Percentiles rank a stretch among this genome's conserved stretches.
Evolutionary conservation across 2,797 vertebrate species (phyloP).

Genomic region (Channa striata): DNA sequence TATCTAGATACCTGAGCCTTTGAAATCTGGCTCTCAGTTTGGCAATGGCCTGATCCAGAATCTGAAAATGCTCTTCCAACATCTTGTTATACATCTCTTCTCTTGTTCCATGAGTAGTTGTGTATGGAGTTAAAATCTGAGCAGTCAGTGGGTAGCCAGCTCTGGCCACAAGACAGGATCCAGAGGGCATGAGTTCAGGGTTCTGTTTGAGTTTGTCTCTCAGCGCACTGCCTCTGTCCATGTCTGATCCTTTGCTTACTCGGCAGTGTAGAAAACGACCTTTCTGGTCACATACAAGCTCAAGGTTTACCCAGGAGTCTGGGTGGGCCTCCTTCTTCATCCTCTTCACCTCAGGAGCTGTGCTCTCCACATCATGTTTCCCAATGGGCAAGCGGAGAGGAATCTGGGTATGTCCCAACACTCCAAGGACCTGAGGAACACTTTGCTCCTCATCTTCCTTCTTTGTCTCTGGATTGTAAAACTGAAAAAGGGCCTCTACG

Average conservation of each 20-base stretch:
- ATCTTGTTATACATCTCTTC: conserved; percentile 79
- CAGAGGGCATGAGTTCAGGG: conserved; percentile 72
- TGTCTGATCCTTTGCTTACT: conserved; percentile 73
- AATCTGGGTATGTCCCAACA: conserved; percentile 80
- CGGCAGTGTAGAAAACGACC: conserved; percentile 80
- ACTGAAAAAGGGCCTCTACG: conserved; percentile 60
- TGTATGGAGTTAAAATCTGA: conserved; percentile 79
- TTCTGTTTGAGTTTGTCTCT: conserved; percentile 66
- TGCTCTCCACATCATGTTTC: conserved; percentile 68
- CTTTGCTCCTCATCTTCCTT: conserved; percentile 42
- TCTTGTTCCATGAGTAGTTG: conserved; percentile 41
- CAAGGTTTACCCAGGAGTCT: conserved; percentile 82
- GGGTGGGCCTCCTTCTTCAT: conserved; percentile 71
- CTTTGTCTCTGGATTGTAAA: conserved; percentile 48
- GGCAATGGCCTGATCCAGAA: conserved; percentile 72
- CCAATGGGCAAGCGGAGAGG: conserved; percentile 77
- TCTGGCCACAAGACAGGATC: conserved; percentile 76
- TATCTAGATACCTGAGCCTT: conserved; percentile 80
- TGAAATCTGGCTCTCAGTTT: conserved; percentile 78
- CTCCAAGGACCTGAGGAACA: conserved; percentile 77
- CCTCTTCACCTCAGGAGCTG: conserved; percentile 66
- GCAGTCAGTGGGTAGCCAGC: conserved; percentile 74
- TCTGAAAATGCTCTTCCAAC: conserved; percentile 66
- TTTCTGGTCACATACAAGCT: conserved; percentile 74
- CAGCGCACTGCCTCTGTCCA: conserved; percentile 64